These are phyloP conservation scores for Penaeus japonicus DNA, from an alignment of 1,140 invertebrate genomes.

Conservation along the genomic window DNA sequence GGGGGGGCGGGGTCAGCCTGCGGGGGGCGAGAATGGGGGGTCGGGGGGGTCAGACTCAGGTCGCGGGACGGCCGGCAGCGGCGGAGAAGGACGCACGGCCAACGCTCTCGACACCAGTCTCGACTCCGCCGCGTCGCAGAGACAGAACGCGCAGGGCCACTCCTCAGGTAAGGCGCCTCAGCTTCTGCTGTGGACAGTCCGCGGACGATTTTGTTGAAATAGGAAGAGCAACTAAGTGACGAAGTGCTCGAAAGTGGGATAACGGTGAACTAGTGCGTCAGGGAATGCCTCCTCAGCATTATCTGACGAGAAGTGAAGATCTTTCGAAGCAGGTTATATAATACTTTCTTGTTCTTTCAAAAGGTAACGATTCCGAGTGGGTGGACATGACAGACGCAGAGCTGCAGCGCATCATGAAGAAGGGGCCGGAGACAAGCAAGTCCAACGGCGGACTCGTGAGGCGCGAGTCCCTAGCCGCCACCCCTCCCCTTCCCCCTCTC, in stretches of 20 bases:
- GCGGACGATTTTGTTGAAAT: not conserved
- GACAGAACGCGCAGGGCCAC: constrained; percentile 46
- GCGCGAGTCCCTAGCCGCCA: constrained; percentile 62
- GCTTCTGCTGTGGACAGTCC: too few relatives aligned
- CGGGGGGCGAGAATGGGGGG: constrained; percentile 41
- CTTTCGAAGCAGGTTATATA: not conserved
- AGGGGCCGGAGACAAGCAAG: constrained; percentile 49
- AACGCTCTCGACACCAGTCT: constrained; percentile 61
- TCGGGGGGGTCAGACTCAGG: constrained; percentile 65
- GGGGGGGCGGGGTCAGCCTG: constrained; percentile 11
- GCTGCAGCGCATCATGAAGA: constrained; percentile 78
- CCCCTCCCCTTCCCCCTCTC: constrained; percentile 78
- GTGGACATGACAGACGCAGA: constrained; percentile 83
- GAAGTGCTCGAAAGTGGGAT: too few relatives aligned
- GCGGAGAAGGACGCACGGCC: constrained; percentile 38
- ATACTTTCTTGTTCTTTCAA: constrained; percentile 45
- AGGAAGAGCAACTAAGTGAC: too few relatives aligned
- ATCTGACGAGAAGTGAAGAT: too few relatives aligned
- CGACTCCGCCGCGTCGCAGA: constrained; percentile 60
- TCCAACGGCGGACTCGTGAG: constrained; percentile 30
- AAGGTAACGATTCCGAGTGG: constrained; percentile 79
- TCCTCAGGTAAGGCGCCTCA: constrained; percentile 40
- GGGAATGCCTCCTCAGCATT: too few relatives aligned
- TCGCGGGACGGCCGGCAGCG: constrained; percentile 62
- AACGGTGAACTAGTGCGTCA: too few relatives aligned